phyloP scores from a whole-genome alignment of 2,797 vertebrate species.

The Hippocampus kuda region DNA sequence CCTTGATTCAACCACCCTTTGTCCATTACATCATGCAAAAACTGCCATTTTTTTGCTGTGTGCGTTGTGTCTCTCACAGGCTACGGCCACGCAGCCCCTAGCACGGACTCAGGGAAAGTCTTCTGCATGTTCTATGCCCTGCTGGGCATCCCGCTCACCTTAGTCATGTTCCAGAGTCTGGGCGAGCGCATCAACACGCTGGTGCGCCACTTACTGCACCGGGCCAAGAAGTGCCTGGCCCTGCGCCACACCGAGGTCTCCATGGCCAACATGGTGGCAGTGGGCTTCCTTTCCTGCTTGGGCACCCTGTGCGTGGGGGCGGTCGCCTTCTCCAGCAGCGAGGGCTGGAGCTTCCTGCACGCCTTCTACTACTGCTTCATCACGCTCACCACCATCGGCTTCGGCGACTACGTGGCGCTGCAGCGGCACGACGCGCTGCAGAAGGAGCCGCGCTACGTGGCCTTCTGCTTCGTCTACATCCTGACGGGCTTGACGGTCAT shows the following conservation, averaged over 20 bases:
- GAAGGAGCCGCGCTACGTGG: slow-evolving; percentile 88
- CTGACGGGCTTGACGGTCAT: slow-evolving; percentile 90
- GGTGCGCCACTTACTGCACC: slow-evolving; percentile 85
- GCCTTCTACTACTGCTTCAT: slow-evolving; percentile 99
- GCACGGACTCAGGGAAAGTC: slow-evolving; percentile 91
- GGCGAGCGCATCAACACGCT: slow-evolving; percentile 95
- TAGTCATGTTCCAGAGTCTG: slow-evolving; percentile 98
- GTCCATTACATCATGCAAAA: too few species aligned
- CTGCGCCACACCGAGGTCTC: slow-evolving; percentile 84
- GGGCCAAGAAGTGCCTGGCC: slow-evolving; percentile 84
- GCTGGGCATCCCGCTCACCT: slow-evolving; percentile 90
- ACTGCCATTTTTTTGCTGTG: too few species aligned
- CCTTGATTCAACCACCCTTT: too few species aligned
- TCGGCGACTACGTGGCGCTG: slow-evolving; percentile 96
- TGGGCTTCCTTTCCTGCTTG: slow-evolving; percentile 90
- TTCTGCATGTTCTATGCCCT: slow-evolving; percentile 99
- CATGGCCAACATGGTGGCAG: slow-evolving; percentile 97
- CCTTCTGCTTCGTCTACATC: slow-evolving; percentile 98
- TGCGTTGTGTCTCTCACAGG: slow-evolving; percentile 42
- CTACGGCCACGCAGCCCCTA: slow-evolving; percentile 92
- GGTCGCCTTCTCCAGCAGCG: slow-evolving; percentile 83
- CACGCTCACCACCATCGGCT: slow-evolving; percentile 95
- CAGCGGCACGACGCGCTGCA: slow-evolving; percentile 91
- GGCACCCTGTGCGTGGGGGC: slow-evolving; percentile 90
- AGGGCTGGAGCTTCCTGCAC: slow-evolving; percentile 96